These are phyloP conservation scores for Cephus nigrinus DNA, from an alignment of 2,888 invertebrate genomes.

Conservation along the genomic window DNA sequence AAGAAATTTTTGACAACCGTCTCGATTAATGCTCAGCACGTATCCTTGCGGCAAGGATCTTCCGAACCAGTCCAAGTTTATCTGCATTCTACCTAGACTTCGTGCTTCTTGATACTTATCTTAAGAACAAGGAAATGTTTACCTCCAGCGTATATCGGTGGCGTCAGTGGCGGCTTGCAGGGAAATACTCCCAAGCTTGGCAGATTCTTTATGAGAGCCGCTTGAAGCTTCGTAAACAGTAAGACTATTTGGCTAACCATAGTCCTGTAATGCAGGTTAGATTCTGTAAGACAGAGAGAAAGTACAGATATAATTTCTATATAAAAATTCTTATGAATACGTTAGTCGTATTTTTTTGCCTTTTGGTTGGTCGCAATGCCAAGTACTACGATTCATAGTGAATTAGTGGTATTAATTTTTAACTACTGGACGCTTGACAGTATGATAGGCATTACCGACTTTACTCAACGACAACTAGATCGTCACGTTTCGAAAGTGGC, in stretches of 20 bases:
- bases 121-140: constrained; percentile 43
- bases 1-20: constrained; percentile 31
- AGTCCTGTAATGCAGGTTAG: constrained; percentile 55
- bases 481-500: not conserved
- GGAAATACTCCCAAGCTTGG: constrained; percentile 71
- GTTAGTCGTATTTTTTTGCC: not conserved
- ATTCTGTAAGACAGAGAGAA: constrained; percentile 43
- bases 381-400: not conserved
- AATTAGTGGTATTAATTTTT: not conserved
- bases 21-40: not conserved
- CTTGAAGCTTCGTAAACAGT: constrained; percentile 77
- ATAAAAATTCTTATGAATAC: not conserved
- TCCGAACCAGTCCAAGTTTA: not conserved
- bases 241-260: constrained; percentile 75
- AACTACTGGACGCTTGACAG: not conserved
- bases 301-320: constrained; percentile 3
- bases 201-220: constrained; percentile 70
- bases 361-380: not conserved
- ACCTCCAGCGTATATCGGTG: constrained; percentile 76
- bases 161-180: constrained; percentile 75
- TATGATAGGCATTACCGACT: not conserved
- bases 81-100: not conserved
- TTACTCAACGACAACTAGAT: not conserved
- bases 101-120: not conserved
- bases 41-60: not conserved